Evolutionary conservation across 2,797 vertebrate species (phyloP).

Genomic region (Argya squamiceps): DNA sequence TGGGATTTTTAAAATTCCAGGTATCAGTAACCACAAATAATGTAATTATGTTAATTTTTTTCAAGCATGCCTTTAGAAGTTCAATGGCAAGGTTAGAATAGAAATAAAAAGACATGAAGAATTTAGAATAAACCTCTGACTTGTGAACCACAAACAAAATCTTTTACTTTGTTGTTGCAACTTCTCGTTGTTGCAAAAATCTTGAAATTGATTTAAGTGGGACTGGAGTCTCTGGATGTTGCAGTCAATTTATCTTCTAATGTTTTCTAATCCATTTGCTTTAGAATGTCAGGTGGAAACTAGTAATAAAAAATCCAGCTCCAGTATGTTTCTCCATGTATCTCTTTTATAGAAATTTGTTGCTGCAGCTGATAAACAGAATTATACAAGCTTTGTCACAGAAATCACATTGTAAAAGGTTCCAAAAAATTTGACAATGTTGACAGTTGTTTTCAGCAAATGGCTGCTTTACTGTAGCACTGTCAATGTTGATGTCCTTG

Average conservation of each 20-base stretch:
- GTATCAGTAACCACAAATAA: background rate
- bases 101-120: background rate
- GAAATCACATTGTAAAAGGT: slow-evolving; percentile 75
- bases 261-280: background rate
- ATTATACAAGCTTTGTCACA: slow-evolving; percentile 74
- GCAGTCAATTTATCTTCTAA: background rate
- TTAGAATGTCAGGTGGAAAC: background rate
- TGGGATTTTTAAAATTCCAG: background rate
- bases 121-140: background rate
- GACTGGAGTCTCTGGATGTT: background rate
- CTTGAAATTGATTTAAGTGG: background rate
- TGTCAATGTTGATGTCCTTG: slow-evolving; percentile 82
- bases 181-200: background rate
- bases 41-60: background rate
- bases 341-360: slow-evolving; percentile 47
- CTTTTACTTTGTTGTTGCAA: background rate
- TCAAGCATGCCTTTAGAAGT: background rate
- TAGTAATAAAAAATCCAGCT: slow-evolving; percentile 22
- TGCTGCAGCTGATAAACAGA: slow-evolving; percentile 73
- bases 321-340: slow-evolving; percentile 14
- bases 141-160: background rate
- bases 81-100: background rate
- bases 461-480: slow-evolving; percentile 79
- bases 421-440: slow-evolving; percentile 80
- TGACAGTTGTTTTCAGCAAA: slow-evolving; percentile 85